phyloP scores from a whole-genome alignment of 2,888 invertebrate genomes.

The Spilosoma lubricipeda region DNA sequence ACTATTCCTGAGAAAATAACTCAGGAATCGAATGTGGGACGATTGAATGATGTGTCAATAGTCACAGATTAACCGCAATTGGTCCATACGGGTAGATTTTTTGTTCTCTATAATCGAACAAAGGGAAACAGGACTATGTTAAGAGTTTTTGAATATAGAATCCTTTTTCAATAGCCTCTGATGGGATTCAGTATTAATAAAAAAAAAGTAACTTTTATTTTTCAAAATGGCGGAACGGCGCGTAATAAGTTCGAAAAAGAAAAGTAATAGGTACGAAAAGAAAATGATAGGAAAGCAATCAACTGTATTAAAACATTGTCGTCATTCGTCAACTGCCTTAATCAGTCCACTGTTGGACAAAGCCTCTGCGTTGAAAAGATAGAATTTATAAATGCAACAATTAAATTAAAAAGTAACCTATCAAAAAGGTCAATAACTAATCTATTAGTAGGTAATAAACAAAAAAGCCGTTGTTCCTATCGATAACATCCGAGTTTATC shows the following conservation, averaged over 20 bases:
- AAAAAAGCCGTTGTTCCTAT: conserved; percentile 8
- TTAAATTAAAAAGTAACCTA: not conserved
- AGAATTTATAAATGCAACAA: not conserved
- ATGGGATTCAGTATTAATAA: too few species aligned
- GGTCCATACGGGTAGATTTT: conserved; percentile 36
- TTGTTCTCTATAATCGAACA: not conserved
- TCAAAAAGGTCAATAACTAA: not conserved
- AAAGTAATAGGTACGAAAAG: too few species aligned
- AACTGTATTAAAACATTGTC: not conserved
- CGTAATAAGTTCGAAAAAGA: too few species aligned
- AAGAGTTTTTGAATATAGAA: too few species aligned
- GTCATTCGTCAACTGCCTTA: too few species aligned
- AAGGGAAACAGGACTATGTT: not conserved
- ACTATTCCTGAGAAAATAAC: too few species aligned
- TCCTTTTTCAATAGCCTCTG: too few species aligned
- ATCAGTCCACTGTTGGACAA: too few species aligned
- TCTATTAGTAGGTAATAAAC: conserved; percentile 22
- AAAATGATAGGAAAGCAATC: too few species aligned
- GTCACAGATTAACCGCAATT: conserved; percentile 43
- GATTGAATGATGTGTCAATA: conserved; percentile 42
- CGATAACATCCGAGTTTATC: conserved; percentile 35
- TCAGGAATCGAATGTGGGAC: conserved; percentile 17
- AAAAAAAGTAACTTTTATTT: too few species aligned
- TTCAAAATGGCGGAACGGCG: too few species aligned
- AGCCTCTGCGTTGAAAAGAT: too few species aligned